These are phyloP conservation scores for Anser brachyrhynchus DNA, from an alignment of 2,113 vertebrate genomes.

Conservation along the genomic window DNA sequence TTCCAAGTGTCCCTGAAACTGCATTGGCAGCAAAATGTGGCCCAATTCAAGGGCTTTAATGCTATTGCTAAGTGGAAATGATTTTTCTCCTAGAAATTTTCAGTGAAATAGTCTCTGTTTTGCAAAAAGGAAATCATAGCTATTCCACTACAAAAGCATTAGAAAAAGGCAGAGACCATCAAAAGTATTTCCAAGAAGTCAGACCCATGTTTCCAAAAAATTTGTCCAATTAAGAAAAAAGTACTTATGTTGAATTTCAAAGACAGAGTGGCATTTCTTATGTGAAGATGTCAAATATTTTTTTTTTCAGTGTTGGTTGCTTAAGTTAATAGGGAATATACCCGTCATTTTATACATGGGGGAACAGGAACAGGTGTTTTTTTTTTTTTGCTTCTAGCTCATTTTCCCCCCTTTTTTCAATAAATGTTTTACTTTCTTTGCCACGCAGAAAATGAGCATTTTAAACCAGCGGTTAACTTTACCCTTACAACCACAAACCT, in stretches of 20 bases:
- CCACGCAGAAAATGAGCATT: not conserved
- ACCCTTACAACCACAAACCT: not conserved
- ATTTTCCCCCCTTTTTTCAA: not conserved
- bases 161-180: constrained; percentile 1
- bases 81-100: constrained; percentile 29
- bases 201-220: not conserved
- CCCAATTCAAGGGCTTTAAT: constrained; percentile 46
- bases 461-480: not conserved
- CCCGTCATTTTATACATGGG: not conserved
- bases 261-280: not conserved
- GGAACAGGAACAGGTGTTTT: not conserved
- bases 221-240: not conserved
- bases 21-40: constrained; percentile 30
- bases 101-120: constrained; percentile 36
- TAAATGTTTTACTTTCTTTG: not conserved
- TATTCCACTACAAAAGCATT: not conserved
- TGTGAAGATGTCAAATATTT: not conserved
- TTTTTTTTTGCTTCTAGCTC: not conserved
- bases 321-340: not conserved
- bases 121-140: not conserved
- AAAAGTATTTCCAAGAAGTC: constrained; percentile 10
- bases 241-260: not conserved
- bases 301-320: not conserved
- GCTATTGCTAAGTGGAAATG: constrained; percentile 28
- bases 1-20: constrained; percentile 6